Evolutionary conservation across 2,113 vertebrate genomes (phyloP), one percentile per base, ranked within the genome.

Genomic region (Carassius carassius): DNA sequence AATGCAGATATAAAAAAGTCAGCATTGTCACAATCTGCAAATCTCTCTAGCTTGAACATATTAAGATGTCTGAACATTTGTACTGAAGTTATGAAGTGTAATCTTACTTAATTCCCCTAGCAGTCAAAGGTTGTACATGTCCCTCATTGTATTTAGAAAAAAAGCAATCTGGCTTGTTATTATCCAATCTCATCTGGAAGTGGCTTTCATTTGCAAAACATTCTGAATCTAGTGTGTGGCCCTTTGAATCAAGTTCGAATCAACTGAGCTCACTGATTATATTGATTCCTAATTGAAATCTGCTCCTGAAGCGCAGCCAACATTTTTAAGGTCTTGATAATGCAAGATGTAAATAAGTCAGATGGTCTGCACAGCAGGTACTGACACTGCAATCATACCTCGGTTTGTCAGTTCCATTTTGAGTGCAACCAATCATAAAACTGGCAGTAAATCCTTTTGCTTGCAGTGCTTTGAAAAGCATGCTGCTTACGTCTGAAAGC

Each of bases 81-180:
- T 56, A 11, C 23, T 62, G 10, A n/a, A 75, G 70, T 32, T 47
- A 58, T 74, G 23, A 56, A 81, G 12, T 25, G 51, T 47, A 78
- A 76, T 76, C 37, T 58, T 67, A 69, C 60, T 10, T 76, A 81
- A 81, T 67, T 60, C 17, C 79, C 81, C 69, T 73, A 90, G 89
- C 91, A 90, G 88, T 87, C 78, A 84, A 82, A 89, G 87, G 92
- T 89, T 90, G 88, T 85, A 89, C 90, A 86, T 82, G 21, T 84
- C 77, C 86, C 90, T 90, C 29, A 90, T 93, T 91, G 90, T 94
- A 92, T 93, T 93, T 93, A 90, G 87, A 91, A 21, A 86, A 85
- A 89, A 91, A 88, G 84, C 84, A 88, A 47, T 88, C 87, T 88
- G 86, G 92, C 62, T 91, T 89, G 87, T 87, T 90, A 90, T 90